Percentiles rank a stretch among this genome's conserved stretches.
Conservation (phyloP, 2,797 vertebrate genomes). For the Catostomus latipinnis region DNA sequence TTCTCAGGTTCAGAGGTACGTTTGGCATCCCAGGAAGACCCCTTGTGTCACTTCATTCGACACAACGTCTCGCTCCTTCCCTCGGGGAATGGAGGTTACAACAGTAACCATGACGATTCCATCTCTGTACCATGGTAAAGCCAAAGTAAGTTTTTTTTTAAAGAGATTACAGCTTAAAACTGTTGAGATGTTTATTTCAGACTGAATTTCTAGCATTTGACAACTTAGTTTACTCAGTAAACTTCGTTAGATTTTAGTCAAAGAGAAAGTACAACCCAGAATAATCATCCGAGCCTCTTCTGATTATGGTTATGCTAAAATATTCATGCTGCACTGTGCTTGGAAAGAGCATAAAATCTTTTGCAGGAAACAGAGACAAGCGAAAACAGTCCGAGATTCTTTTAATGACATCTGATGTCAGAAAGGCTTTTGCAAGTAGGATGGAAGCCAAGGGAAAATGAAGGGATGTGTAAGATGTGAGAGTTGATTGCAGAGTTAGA, state of each 20-base stretch:
- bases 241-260: conserved; percentile 13
- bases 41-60: too few relatives aligned
- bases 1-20: too few relatives aligned
- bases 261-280: conserved; percentile 9
- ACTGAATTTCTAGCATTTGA: conserved; percentile 22
- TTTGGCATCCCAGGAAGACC: too few relatives aligned
- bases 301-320: conserved; percentile 21
- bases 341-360: conserved; percentile 4
- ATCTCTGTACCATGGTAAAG: too few relatives aligned
- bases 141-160: too few relatives aligned
- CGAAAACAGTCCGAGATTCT: neutral
- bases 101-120: too few relatives aligned
- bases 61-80: too few relatives aligned
- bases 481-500: neutral
- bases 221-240: conserved; percentile 22
- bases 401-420: conserved; percentile 13
- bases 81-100: too few relatives aligned
- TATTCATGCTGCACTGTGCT: conserved; percentile 1
- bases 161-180: neutral
- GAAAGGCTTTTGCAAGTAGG: conserved; percentile 12
- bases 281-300: conserved; percentile 9
- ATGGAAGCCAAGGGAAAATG: neutral
- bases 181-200: conserved; percentile 38
- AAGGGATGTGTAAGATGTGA: neutral
- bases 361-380: neutral